Evolutionary conservation across 2,113 vertebrate species (phyloP), one percentile per base, ranked within the genome.

Genomic region (Sinosuthora webbiana): DNA sequence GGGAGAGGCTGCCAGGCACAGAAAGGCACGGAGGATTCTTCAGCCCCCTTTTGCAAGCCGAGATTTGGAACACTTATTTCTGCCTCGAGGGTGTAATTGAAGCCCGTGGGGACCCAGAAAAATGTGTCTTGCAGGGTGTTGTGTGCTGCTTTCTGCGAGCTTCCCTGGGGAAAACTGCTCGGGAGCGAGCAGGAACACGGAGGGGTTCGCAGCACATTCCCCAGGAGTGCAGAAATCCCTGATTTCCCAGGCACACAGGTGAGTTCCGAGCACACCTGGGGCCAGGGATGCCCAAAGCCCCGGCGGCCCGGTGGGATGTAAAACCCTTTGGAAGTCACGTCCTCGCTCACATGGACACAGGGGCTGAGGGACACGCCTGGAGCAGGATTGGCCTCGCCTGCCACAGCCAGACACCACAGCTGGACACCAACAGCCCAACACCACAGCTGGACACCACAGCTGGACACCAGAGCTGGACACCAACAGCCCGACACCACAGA

Each of bases 161-260:
- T 27, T 22, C 73, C 37, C 17, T 4, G 63, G 49, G 59, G 65
- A 30, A 22, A 65, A 10, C 4, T 9, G 31, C 82, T 69, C 0
- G 0, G 16, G 27, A 39, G 20, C 0, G 18, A 44, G 18, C 45
- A 37, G 70, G 45, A 27, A 0, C 5, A 4, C 0, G n/a, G 56
- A 11, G 65, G 35, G 28, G 5, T 19, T 11, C 3, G 15, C 70
- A 50, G 18, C 28, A 0, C 15, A 1, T 60, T 20, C 35, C 74
- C 44, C 45, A 9, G 68, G 25, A 2, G 25, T 3, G 19, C 1
- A 8, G 53, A 5, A 42, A n/a, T 12, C 8, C 0, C 28, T 20
- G 63, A 28, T 9, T 20, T 15, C 13, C 0, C 3, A 55, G 27
- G 8, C 9, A 0, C 21, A 0, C 62, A 4, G 39, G 27, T 33